Base-by-base conservation (phyloP, 2,797 vertebrate species). In the Karalla daura region DNA sequence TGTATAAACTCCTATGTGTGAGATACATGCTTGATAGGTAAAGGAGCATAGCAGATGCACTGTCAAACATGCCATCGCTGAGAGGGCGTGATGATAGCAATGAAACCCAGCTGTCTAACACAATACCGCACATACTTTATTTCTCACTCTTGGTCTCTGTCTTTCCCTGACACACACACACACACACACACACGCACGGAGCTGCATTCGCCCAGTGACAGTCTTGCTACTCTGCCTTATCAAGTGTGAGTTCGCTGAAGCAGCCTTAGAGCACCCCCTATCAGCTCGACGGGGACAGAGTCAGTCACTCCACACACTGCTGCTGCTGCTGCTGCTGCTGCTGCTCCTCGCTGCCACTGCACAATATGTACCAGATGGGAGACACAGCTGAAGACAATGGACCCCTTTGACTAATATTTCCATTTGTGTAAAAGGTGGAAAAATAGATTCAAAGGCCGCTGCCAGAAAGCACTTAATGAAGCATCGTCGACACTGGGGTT, bases 241-340 rank as follows among this genome's bases (percentile, higher is more conserved):
- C 84, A 83, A 79, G 72, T 79, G 74, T 63, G 72, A 78, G 75
- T 62, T 64, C 68, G 85, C 80, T 92, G 86, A 82, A 78, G 91
- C 95, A 91, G 96, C 93, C 95, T 93, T 91, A 84, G 92, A 96
- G 96, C 96, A 93, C 96, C 96, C 95, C 95, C 96, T 98, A 97
- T 96, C 94, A 90, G 96, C 73, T 83, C 79, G 76, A 86, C 36
- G 47, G 54, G 72, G 80, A 75, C 76, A 86, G 77, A 86, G 81
- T 81, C 84, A 88, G 75, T 81, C 84, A 81, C 63, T 77, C 78
- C 80, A 58, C 84, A 36, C 4, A 14, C 76, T 72, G 39, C 81
- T 59, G 52, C 78, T 69, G 76, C 63, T 44, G 67, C 68, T 62
- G 64, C 78, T n/a, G n/a, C 74, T 73, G 69, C 73, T 70, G 72